Evolutionary conservation across 1,140 invertebrate species (phyloP), one percentile per base, ranked within the genome.

Genomic region (Drosophila pruinosa): DNA sequence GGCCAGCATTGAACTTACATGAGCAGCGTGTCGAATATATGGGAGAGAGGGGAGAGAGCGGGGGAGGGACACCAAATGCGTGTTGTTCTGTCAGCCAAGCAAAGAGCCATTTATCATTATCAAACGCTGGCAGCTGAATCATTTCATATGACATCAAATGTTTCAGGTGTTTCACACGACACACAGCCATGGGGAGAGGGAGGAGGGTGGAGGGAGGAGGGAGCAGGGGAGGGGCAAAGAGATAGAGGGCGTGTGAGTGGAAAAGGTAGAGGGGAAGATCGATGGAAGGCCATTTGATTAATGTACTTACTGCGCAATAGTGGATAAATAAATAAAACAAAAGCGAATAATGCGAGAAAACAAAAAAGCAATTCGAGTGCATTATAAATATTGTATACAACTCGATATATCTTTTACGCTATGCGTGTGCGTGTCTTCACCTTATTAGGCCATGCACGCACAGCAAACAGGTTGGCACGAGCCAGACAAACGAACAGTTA

Each of bases 401-500:
- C 57, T 63, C 56, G 43, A 21, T 45, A n/a, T 39, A 38, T 43
- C 3, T 10, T 47, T n/a, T 45, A 19, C 12, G 28, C 21, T 2
- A 34, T 14, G 24, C 21, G 61, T n/a, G 38, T 50, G 38, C 63
- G 43, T 39, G 56, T 57, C 68, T 57, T 50, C 61, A 54, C 48
- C 54, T 81, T 75, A 72, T 81, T 88, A 88, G 70, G 45, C 62
- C 53, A 86, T 15, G 75, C 74, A 72, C 78, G 82, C 71, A 86
- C 38, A 74, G 64, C 82, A 72, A 88, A 88, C 82, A 88, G 82
- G 82, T 88, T 82, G 78, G 73, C 36, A 67, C n/a, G n/a, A n/a
- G n/a, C 17, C 28, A 54, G 28, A 50, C 34, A 22, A 39, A 34
- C 22, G 6, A 14, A 14, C 22, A 26, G 53, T 58, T 45, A 41